Conservation (phyloP, 2,113 vertebrate species). For the Elaphurus davidianus region DNA sequence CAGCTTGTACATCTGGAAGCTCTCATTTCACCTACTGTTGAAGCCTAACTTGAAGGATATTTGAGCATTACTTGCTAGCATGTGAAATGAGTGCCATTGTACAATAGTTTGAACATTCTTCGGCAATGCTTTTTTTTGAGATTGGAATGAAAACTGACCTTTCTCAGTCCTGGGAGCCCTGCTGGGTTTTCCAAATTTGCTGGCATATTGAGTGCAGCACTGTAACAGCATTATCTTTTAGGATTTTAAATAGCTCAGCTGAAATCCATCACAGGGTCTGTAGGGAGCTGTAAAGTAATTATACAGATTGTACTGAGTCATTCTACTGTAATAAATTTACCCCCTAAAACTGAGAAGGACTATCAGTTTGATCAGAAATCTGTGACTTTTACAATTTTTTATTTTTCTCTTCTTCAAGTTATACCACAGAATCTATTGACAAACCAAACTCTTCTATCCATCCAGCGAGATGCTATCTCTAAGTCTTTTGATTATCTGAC, state of each 20-base stretch:
- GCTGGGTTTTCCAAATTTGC: background rate
- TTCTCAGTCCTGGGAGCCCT: background rate
- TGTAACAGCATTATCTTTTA: background rate
- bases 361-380: slow-evolving; percentile 4
- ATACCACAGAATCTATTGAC: background rate
- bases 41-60: background rate
- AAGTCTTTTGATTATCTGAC: background rate
- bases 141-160: background rate
- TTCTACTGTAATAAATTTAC: slow-evolving; percentile 1
- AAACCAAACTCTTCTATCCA: background rate
- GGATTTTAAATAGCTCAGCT: background rate
- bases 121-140: background rate
- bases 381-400: slow-evolving; percentile 20
- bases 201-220: background rate
- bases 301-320: background rate
- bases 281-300: background rate
- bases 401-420: background rate
- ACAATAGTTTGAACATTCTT: background rate
- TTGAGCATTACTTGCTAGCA: background rate
- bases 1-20: background rate
- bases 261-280: background rate
- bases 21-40: background rate
- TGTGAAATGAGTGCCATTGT: background rate
- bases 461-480: background rate
- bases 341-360: background rate